Percentiles rank a stretch among this genome's conserved stretches.
Evolutionary conservation across 1,140 invertebrate species (phyloP).

Genomic region (Cherax destructor): DNA sequence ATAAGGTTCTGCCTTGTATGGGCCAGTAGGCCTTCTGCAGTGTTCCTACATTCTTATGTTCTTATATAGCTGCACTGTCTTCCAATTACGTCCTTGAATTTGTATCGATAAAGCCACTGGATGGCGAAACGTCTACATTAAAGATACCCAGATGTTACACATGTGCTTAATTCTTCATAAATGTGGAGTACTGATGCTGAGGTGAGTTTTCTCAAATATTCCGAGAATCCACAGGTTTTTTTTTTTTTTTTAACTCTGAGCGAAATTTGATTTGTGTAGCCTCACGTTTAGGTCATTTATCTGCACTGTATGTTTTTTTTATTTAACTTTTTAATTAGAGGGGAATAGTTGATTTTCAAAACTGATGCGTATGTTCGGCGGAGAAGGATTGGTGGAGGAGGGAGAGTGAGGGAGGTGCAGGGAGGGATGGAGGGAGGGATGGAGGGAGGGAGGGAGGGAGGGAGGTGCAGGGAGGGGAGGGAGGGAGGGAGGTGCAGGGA

Average conservation of each 20-base stretch:
- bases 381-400: not conserved
- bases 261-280: not conserved
- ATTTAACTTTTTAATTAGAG: conserved; percentile 33
- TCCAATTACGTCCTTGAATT: too few relatives aligned
- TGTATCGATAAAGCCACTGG: too few relatives aligned
- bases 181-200: too few relatives aligned
- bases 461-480: not conserved
- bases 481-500: not conserved
- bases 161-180: too few relatives aligned
- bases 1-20: too few relatives aligned
- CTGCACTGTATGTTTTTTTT: not conserved
- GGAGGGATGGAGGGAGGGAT: not conserved
- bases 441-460: not conserved
- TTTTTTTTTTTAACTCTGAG: not conserved
- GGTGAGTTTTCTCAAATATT: too few relatives aligned
- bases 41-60: too few relatives aligned
- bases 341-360: conserved; percentile 2
- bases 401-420: not conserved
- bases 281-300: not conserved
- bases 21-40: too few relatives aligned
- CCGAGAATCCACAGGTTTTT: not conserved
- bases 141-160: too few relatives aligned
- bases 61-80: too few relatives aligned
- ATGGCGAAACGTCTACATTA: too few relatives aligned
- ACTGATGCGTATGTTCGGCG: not conserved